Evolutionary conservation across 2,888 invertebrate species (phyloP).

Genomic region (Perdita meconis): DNA sequence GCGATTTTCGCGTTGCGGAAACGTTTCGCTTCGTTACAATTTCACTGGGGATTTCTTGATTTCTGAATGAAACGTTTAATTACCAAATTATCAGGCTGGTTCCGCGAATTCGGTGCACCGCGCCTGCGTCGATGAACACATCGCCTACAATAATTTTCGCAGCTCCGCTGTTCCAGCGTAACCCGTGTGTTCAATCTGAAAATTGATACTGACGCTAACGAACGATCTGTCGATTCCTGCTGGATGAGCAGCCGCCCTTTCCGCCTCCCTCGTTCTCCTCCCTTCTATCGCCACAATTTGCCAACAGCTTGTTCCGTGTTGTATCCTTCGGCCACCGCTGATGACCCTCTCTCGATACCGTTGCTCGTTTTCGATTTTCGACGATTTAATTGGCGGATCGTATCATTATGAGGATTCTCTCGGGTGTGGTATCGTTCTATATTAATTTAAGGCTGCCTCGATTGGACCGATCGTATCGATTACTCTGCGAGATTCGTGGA

Average conservation of each 20-base stretch:
- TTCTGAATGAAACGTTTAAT: conserved; percentile 35
- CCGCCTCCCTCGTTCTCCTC: not conserved
- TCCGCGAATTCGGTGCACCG: not conserved
- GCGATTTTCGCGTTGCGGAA: not conserved
- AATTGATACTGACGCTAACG: conserved; percentile 68
- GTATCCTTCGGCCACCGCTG: conserved; percentile 34
- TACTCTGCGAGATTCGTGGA: not conserved
- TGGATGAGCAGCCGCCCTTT: conserved; percentile 20
- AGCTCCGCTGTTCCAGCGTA: conserved; percentile 33
- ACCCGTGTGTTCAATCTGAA: conserved; percentile 65
- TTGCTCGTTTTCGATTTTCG: conserved; percentile 17
- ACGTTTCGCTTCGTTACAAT: not conserved
- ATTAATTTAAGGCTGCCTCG: conserved; percentile 24
- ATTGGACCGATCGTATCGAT: not conserved
- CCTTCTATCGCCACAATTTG: conserved; percentile 27
- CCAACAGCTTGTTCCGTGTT: conserved; percentile 29
- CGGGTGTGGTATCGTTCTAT: not conserved
- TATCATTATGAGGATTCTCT: conserved; percentile 7
- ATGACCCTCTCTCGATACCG: conserved; percentile 47
- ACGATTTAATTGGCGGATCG: conserved; percentile 40
- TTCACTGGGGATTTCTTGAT: not conserved
- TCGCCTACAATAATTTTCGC: conserved; percentile 50
- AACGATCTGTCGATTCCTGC: conserved; percentile 65
- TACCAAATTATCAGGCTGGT: conserved; percentile 45
- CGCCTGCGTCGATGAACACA: conserved; percentile 11